A percentile compares a stretch with the other conserved stretches of the same genome.
Conservation (phyloP, 1,140 invertebrate species). For the Microplitis mediator region DNA sequence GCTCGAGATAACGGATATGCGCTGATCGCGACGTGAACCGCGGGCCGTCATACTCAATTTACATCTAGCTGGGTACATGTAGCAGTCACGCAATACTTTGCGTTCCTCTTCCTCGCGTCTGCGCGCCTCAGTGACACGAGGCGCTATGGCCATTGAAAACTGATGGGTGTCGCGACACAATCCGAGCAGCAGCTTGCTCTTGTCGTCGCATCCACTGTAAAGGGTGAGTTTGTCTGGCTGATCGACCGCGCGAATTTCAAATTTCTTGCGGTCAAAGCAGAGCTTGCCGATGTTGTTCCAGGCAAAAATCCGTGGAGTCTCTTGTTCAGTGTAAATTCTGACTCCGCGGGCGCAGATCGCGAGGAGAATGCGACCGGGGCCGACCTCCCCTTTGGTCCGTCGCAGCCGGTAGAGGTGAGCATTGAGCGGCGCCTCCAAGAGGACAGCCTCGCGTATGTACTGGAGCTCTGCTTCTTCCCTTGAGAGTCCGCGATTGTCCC, state of each 20-base stretch:
- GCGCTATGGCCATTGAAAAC: conserved; percentile 91
- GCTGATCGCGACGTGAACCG: conserved; percentile 75
- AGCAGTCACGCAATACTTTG: conserved; percentile 66
- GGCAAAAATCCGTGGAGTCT: conserved; percentile 76
- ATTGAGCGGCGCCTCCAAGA: conserved; percentile 85
- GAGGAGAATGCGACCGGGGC: conserved; percentile 75
- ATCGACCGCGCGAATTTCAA: conserved; percentile 89
- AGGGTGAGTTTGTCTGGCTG: conserved; percentile 82
- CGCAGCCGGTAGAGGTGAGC: conserved; percentile 89
- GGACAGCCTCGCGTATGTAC: conserved; percentile 88
- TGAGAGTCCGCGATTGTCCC: conserved; percentile 77
- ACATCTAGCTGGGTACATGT: conserved; percentile 67
- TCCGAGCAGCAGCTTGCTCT: conserved; percentile 86
- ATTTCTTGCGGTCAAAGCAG: conserved; percentile 94
- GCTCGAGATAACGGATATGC: conserved; percentile 89
- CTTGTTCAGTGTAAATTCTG: conserved; percentile 77
- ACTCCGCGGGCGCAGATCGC: conserved; percentile 87
- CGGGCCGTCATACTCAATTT: conserved; percentile 67
- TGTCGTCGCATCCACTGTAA: conserved; percentile 89
- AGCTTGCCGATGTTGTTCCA: conserved; percentile 94
- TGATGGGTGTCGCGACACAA: conserved; percentile 92
- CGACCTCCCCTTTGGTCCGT: conserved; percentile 79
- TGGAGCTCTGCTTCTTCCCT: conserved; percentile 79
- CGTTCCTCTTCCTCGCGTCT: conserved; percentile 75
- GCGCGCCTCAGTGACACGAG: conserved; percentile 78